phyloP scores from a whole-genome alignment of 2,797 vertebrate genomes.

The Pitangus sulphuratus region DNA sequence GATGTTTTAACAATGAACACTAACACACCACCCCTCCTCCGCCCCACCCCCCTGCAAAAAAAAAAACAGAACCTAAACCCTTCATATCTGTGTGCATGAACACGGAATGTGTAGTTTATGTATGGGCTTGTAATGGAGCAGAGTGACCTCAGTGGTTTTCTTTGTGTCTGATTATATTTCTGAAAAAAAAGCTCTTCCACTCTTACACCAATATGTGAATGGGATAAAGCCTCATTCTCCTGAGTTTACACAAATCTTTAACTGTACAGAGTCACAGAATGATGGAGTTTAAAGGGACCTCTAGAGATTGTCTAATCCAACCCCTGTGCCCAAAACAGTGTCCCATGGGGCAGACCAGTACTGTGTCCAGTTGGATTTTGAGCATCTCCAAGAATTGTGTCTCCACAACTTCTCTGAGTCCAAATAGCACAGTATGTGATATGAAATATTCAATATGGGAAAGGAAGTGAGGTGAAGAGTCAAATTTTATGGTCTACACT shows the following conservation, averaged over 20 bases:
- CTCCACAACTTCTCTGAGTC: neutral
- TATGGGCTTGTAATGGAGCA: neutral
- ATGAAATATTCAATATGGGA: neutral
- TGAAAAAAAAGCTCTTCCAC: neutral
- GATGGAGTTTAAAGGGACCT: neutral
- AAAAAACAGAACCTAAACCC: neutral
- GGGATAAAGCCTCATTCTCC: neutral
- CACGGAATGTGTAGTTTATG: neutral
- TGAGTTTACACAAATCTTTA: neutral
- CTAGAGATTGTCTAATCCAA: neutral
- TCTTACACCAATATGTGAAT: neutral
- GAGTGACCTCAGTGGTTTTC: neutral
- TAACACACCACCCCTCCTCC: rapidly evolving
- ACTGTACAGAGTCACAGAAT: neutral
- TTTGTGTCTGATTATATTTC: neutral
- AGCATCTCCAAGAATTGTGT: neutral
- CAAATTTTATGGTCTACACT: neutral
- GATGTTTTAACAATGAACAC: neutral
- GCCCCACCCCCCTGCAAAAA: too few relatives aligned
- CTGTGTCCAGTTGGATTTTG: neutral
- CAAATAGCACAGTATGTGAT: neutral
- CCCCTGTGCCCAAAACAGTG: neutral
- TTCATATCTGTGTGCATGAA: neutral
- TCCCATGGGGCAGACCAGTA: neutral
- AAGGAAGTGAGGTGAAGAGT: neutral